A percentile compares a stretch with the other conserved stretches of the same genome.
Conservation (phyloP, 2,113 vertebrate species). For the Pseudopodoces humilis region DNA sequence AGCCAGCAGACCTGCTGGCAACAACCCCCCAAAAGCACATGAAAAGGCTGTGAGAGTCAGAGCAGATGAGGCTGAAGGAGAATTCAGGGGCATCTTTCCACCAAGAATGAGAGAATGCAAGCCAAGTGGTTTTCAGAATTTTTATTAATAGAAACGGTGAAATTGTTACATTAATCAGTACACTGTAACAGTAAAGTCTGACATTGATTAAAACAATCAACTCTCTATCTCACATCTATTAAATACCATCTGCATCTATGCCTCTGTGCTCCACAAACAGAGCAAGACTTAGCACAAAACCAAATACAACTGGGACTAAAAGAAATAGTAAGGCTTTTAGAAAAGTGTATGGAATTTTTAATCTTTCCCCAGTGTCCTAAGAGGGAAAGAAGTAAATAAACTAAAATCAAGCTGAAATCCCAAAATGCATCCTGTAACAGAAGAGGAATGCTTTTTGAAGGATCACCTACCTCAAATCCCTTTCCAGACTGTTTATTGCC, state of each 20-base stretch:
- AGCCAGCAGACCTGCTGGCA: background rate
- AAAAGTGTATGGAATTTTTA: background rate
- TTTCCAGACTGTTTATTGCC: background rate
- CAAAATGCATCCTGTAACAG: background rate
- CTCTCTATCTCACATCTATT: background rate
- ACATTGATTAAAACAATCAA: background rate
- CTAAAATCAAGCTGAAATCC: background rate
- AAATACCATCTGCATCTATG: background rate
- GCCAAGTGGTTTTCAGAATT: background rate
- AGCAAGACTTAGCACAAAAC: background rate
- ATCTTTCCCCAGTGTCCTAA: background rate
- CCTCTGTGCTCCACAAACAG: background rate
- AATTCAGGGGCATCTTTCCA: background rate
- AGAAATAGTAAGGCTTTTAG: background rate
- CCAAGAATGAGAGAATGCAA: fast-evolving
- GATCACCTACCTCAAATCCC: background rate
- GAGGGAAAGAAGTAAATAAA: background rate
- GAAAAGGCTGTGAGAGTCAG: fast-evolving
- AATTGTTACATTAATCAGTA: background rate
- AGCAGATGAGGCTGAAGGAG: background rate
- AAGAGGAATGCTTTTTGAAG: background rate
- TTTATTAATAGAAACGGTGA: fast-evolving
- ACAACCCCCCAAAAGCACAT: fast-evolving
- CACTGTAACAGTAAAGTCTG: background rate
- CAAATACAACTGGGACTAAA: background rate